Base-by-base conservation (phyloP, 2,113 vertebrate species). In the Gadus chalcogrammus region DNA sequence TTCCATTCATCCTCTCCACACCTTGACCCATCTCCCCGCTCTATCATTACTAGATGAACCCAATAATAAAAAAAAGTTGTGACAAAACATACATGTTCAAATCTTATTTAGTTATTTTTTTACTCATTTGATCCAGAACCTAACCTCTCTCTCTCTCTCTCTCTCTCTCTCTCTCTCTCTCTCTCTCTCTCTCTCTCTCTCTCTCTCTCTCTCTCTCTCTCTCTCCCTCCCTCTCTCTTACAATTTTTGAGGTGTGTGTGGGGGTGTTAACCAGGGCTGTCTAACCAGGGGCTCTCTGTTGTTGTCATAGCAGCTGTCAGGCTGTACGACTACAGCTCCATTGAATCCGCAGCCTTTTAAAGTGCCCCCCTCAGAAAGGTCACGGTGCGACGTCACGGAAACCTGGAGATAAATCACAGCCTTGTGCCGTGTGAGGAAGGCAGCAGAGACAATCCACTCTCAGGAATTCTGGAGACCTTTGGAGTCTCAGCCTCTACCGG, bases 351-450 rank as follows among this genome's bases (percentile, higher is more conserved):
- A 74, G 63, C 66, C 79, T 80, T 74, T 80, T 74, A 20, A 79
- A 73, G 68, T 76, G 72, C 78, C 59, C 72, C 52, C 73, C 79
- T 62, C 17, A 81, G 69, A 89, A 91, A 90, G 84, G 87, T 90
- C 72, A 72, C 75, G 68, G 70, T 76, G 64, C 79, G 81, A 87
- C 80, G 85, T 80, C 82, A 68, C 79, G 70, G 67, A 85, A 82
- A 71, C 77, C 87, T 81, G 80, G 20, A 53, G 84, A 87, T 84
- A 85, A 88, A 88, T 85, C 84, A 88, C 85, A 85, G 55, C 68
- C 79, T 72, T 84, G 5, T 48, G 42, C 42, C 1, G 8, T 82
- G 24, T 87, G 78, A 80, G 81, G 81, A 67, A 73, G 76, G 83
- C 88, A 85, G 88, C 68, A 72, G 70, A 78, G 81, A 86, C 83